Base-by-base conservation (phyloP, 2,113 vertebrate species). In the Poeciliopsis retropinna region DNA sequence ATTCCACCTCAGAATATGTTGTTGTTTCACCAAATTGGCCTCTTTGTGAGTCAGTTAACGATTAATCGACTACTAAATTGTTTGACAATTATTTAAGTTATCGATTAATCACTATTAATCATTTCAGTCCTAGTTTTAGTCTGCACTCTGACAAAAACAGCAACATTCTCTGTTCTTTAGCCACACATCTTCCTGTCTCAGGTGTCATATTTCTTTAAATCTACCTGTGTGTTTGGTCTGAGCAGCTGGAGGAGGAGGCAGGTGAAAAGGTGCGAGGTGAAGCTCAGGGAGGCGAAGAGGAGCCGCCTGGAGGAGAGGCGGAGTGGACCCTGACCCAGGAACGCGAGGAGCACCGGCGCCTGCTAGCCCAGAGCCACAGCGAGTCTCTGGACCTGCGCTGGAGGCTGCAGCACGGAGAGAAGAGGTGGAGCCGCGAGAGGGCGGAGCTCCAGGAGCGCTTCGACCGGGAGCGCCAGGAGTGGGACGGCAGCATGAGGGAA, bases 381-480 rank as follows among this genome's bases (percentile, higher is more conserved):
- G 85, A 95, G 72, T 95, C 96, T 30, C 92, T 98, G 96, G 97
- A 97, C 85, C 95, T 98, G 31, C 95, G 95, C 85, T 97, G 98
- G 96, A 97, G 96, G 91, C 95, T 98, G 72, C 96, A 96, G 85
- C 96, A 97, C 68, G 94, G 91, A 0, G 97, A 98, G 91, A 97
- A 95, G 87, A 96, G 93, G 83, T 99, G 97, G 98, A 94, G 93
- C 72, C 91, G 94, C 0, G 98, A 98, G 85, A 96, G 95, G 76
- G 83, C 87, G 12, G 96, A 98, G 51, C 95, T 99, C 9, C 88
- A 97, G 19, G 96, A 97, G 72, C 92, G 89, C 54, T 95, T 97
- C 1, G 95, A 97, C 62, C 91, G 85, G 29, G 96, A 98, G 60
- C 91, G 96, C 1, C 95, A 94, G 80, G 96, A 97, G 28, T 98